Evolutionary conservation across 2,797 vertebrate species (phyloP).

Genomic region (Acropternis orthonyx): DNA sequence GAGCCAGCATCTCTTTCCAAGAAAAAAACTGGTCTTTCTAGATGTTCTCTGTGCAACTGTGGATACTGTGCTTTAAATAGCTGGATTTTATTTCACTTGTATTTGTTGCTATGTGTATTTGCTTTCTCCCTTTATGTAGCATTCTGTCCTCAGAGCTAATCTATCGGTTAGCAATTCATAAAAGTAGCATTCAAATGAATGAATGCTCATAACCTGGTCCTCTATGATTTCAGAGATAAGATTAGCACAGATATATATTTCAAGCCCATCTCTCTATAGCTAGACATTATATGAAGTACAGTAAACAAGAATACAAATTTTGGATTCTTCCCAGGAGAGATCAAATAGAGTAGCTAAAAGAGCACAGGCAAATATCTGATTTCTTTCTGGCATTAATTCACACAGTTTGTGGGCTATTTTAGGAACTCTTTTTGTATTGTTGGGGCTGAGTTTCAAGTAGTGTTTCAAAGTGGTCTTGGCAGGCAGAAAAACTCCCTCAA

Average conservation of each 20-base stretch:
- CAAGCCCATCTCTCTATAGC: neutral
- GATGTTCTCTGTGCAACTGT: neutral
- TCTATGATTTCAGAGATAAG: neutral
- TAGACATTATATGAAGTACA: neutral
- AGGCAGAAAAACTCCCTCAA: neutral
- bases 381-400: constrained; percentile 24
- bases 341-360: neutral
- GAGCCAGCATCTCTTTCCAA: neutral
- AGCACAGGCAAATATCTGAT: neutral
- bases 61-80: neutral
- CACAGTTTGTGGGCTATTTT: neutral
- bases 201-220: neutral
- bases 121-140: rapidly evolving
- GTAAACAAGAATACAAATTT: neutral
- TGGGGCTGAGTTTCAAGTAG: neutral
- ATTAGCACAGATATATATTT: neutral
- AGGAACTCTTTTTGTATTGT: neutral
- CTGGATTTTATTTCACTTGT: neutral
- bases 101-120: neutral
- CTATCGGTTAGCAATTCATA: neutral
- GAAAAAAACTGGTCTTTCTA: neutral
- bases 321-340: neutral
- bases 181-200: neutral
- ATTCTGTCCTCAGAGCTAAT: neutral
- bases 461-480: neutral